Percentiles rank a stretch among this genome's conserved stretches.
These are phyloP conservation scores for Saxidomus purpurata DNA, from an alignment of 1,140 invertebrate genomes.

Conservation along the genomic window DNA sequence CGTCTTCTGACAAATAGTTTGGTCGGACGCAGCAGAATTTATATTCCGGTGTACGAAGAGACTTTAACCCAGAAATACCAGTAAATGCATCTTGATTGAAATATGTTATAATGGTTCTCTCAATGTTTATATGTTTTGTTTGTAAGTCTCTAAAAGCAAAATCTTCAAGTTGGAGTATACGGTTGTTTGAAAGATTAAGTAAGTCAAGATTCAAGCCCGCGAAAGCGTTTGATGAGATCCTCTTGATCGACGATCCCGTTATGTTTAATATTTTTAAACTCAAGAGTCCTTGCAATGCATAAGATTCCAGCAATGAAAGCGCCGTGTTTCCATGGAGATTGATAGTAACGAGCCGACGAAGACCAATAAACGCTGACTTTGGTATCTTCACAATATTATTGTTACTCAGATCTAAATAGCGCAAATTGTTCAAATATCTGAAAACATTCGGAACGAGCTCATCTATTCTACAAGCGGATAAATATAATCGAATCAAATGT, in stretches of 20 bases:
- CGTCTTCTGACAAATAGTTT: slow-evolving; percentile 49
- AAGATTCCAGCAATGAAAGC: neutral
- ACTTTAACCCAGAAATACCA: slow-evolving; percentile 35
- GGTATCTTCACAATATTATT: neutral
- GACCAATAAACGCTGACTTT: slow-evolving; percentile 8
- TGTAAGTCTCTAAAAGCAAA: slow-evolving; percentile 40
- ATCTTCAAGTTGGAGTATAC: slow-evolving; percentile 49
- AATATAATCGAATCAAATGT: neutral
- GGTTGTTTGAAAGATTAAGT: slow-evolving; percentile 56
- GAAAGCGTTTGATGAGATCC: slow-evolving; percentile 34
- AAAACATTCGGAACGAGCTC: neutral
- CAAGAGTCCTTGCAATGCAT: slow-evolving; percentile 48
- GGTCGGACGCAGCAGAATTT: slow-evolving; percentile 75
- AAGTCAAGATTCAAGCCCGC: slow-evolving; percentile 26
- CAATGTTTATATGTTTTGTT: slow-evolving; percentile 54
- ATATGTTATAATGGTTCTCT: slow-evolving; percentile 50
- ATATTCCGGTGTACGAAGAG: slow-evolving; percentile 66
- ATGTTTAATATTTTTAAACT: slow-evolving; percentile 22
- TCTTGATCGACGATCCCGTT: slow-evolving; percentile 3
- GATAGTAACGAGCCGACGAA: slow-evolving; percentile 12
- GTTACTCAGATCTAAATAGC: neutral
- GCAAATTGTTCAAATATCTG: neutral
- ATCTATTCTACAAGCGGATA: neutral
- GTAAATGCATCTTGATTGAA: slow-evolving; percentile 67
- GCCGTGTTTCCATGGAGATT: slow-evolving; percentile 43